phyloP scores from a whole-genome alignment of 2,113 vertebrate species.

The Bombycilla garrulus region DNA sequence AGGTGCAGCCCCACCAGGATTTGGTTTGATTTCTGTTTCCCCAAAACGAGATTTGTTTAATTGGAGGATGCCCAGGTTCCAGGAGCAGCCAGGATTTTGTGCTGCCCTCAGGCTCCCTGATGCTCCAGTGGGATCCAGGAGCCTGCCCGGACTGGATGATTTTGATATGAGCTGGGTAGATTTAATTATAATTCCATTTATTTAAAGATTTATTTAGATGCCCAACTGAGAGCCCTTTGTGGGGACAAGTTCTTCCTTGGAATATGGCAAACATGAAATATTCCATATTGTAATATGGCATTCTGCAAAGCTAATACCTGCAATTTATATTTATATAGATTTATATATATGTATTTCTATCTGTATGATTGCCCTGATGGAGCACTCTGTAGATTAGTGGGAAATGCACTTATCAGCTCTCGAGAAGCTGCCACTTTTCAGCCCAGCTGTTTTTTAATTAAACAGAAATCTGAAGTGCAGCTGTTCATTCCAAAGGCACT shows the following conservation, averaged over 20 bases:
- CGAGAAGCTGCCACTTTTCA: neutral
- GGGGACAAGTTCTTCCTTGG: neutral
- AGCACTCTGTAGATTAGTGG: neutral
- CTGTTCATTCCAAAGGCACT: neutral
- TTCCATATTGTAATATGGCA: neutral
- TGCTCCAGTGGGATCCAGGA: neutral
- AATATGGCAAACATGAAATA: neutral
- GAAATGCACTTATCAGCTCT: constrained; percentile 11
- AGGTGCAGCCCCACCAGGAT: neutral
- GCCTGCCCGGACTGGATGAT: neutral
- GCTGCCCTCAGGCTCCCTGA: neutral
- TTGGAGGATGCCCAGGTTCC: neutral
- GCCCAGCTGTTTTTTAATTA: constrained; percentile 50
- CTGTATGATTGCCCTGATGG: neutral
- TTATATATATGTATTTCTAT: neutral
- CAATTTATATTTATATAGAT: neutral
- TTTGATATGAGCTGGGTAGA: neutral
- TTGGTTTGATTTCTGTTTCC: neutral
- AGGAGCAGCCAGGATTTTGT: neutral
- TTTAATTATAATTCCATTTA: neutral
- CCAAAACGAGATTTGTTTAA: fast-evolving
- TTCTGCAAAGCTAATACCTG: neutral
- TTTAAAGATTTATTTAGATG: neutral
- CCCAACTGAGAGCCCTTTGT: fast-evolving
- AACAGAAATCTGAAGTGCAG: constrained; percentile 1